Conservation (phyloP, 1,140 invertebrate genomes). For the Augochlora pura region DNA sequence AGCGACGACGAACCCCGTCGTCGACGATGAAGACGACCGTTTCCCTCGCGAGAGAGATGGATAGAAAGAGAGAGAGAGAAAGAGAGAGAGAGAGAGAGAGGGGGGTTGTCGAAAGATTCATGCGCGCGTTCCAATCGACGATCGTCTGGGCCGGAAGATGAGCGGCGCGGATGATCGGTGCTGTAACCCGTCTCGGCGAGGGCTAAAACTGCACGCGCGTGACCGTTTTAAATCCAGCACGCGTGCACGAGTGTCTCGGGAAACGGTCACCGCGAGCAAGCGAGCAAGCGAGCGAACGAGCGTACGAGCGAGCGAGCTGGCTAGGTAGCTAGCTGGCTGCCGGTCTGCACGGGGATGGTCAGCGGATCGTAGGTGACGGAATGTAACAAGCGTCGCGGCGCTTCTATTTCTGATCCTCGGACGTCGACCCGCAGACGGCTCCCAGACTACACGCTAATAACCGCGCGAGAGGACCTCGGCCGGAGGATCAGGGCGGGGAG, state of each 20-base stretch:
- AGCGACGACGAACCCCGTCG: background rate
- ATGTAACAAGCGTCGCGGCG: conserved; percentile 74
- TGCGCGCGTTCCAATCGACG: background rate
- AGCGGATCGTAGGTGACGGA: conserved; percentile 72
- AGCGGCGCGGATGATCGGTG: background rate
- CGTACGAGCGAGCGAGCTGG: background rate
- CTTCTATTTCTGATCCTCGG: conserved; percentile 78
- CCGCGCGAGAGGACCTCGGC: conserved; percentile 23
- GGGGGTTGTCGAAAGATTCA: too few species aligned
- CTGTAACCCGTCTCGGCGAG: conserved; percentile 16
- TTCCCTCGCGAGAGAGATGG: too few species aligned
- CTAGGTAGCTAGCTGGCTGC: background rate
- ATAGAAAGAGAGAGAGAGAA: too few species aligned
- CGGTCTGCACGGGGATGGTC: conserved; percentile 56
- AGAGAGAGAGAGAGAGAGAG: too few species aligned
- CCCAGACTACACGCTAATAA: conserved; percentile 76
- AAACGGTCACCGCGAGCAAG: background rate
- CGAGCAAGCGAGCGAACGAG: too few species aligned
- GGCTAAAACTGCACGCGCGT: conserved; percentile 54
- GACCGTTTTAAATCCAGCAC: conserved; percentile 28
- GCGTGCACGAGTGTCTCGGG: conserved; percentile 3
- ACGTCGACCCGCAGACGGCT: conserved; percentile 79
- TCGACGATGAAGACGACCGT: background rate
- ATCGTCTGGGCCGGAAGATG: conserved; percentile 8
- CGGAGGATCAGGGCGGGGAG: conserved; percentile 8